These are phyloP conservation scores for Chymomyza caudatula DNA, from an alignment of 2,888 invertebrate genomes.

Conservation along the genomic window DNA sequence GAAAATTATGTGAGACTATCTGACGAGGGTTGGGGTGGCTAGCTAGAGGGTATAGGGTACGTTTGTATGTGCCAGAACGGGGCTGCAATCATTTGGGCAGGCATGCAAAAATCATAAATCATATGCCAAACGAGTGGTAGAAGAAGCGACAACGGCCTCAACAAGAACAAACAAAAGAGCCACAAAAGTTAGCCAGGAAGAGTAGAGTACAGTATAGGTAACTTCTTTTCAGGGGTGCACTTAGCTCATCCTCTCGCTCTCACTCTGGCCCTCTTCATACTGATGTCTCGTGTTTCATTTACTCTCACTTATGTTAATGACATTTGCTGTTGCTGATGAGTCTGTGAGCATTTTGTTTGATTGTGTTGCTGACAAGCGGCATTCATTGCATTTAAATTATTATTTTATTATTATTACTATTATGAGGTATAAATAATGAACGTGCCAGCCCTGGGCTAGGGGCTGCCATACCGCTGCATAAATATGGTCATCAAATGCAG, in stretches of 20 bases:
- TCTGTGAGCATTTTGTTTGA: conserved; percentile 35
- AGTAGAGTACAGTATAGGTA: conserved; percentile 40
- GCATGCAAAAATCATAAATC: conserved; percentile 61
- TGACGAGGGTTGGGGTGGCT: conserved; percentile 8
- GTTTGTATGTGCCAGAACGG: conserved; percentile 1
- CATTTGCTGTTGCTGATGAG: conserved; percentile 28
- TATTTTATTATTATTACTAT: conserved; percentile 65
- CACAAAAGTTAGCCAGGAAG: conserved; percentile 22
- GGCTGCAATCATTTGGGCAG: conserved; percentile 21
- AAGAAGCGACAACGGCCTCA: conserved; percentile 17
- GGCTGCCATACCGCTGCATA: conserved; percentile 40
- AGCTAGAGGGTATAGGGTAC: conserved; percentile 32
- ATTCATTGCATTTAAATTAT: conserved; percentile 69
- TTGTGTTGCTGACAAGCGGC: conserved; percentile 59
- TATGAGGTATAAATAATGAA: conserved; percentile 48
- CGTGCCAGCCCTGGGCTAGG: conserved; percentile 20
- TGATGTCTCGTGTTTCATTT: conserved; percentile 3
- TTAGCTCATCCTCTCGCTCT: conserved; percentile 6
- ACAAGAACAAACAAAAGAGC: conserved; percentile 61
- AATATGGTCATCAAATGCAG: conserved; percentile 63
- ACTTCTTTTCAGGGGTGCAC: conserved; percentile 55
- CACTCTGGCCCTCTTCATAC: background rate
- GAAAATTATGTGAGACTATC: conserved; percentile 51
- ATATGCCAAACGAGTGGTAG: conserved; percentile 46
- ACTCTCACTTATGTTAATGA: conserved; percentile 27